Base-by-base conservation (phyloP, 2,113 vertebrate species). In the Triplophysa rosa region DNA sequence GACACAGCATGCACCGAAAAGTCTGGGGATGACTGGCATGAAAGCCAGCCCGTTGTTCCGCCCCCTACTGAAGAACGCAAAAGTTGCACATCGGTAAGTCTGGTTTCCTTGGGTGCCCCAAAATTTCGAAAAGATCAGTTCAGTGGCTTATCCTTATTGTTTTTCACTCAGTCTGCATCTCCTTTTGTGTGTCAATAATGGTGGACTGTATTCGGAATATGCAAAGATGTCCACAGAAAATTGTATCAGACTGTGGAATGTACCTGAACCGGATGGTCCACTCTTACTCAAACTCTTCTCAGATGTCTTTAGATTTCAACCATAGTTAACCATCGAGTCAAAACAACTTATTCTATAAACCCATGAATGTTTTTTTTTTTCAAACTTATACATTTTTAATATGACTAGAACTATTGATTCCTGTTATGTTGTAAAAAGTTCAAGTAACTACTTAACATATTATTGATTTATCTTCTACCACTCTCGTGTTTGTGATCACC, bases 11-110 rank as follows among this genome's bases (percentile, higher is more conserved):
- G 83, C 71, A 86, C 86, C 8, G 89, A 87, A 74, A 87, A 90
- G 73, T 86, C 83, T 67, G 90, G 93, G 45, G 77, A 85, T 73
- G 85, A 85, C 0, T 94, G 94, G 90, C 92, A 94, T 82, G 90
- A 88, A 86, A 91, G 92, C 84, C 93, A 85, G 88, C 12, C 92
- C 84, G 89, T 89, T 6, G 66, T 63, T 4, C 64, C 86, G 63
- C 62, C 67, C 68, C 81, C 87, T 67, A 69, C 74, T 10, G 90
- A 88, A 52, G 82, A 80, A 66, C 70, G 84, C 80, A 89, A 69
- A 5, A 89, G 92, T 66, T 72, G 79, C 70, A 76, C 85, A 65
- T 9, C 77, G 74, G 92, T 93, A 85, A 83, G 90, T 65, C 24
- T 40, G 10, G 2, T 58, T 37, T n/a, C 3, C 26, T 8, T 21